Evolutionary conservation across 2,113 vertebrate genomes (phyloP), one percentile per base, ranked within the genome.

Genomic region (Trogon melanurus): DNA sequence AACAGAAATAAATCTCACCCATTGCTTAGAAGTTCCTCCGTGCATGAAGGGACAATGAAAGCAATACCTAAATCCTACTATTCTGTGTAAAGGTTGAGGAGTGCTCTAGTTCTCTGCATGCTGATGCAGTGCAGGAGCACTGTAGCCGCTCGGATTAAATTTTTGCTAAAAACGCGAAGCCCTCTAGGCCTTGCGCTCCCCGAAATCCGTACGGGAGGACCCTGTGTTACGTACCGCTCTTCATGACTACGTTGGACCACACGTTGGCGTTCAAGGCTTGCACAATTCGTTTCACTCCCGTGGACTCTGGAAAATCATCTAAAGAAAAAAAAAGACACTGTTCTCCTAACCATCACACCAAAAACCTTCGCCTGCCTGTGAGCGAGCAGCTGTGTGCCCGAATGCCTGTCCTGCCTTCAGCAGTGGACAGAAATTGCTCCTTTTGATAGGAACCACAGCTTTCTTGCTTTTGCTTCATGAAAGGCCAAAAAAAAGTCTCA

Each of bases 241-340:
- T 99, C 99, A 99, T 99, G 92, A 99, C 97, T 8, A 99, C 98
- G 38, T 98, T 99, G 82, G 99, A 98, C 99, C 99, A 99, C 54
- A 99, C 98, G 1, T 99, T 99, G 83, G 99, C 99, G 53, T 99
- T 99, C 72, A 99, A 97, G 45, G 99, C 99, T 95, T 99, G 99
- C 21, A 99, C 62, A 23, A 99, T 99, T 88, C 99, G 98, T 79
- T 99, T 99, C 75, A 99, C 98, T 48, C 99, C 99, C 1, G 99
- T 99, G 65, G 99, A 99, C 96, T 99, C 99, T 44, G 99, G 99
- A 78, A 99, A 99, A 83, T 99, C 99, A 96, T 99, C 99, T 99
- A 85, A 85, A 86, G 7, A 57, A 64, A 38, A 65, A 10, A 29
- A 9, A 79, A 18, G 62, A 81, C 19, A 34, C 21, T 51, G 56